These are phyloP conservation scores for Xenentodon cancila DNA, from an alignment of 2,797 vertebrate species.

Conservation along the genomic window DNA sequence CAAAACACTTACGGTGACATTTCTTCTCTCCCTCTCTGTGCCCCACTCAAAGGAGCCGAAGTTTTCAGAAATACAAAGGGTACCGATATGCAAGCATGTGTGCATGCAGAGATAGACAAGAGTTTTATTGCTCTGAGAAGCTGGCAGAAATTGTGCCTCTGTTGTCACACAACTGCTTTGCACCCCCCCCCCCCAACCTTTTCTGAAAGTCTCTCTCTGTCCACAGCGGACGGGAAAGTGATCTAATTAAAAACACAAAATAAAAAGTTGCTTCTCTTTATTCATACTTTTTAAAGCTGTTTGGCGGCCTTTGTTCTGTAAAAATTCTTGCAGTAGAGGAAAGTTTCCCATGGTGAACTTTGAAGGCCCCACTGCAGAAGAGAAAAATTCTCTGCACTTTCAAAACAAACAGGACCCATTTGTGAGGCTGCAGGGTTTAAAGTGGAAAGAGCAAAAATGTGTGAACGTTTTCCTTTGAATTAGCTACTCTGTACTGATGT, in stretches of 20 bases:
- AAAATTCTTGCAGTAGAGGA: conserved; percentile 60
- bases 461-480: conserved; percentile 37
- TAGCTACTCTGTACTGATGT: conserved; percentile 13
- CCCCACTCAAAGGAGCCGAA: conserved; percentile 81
- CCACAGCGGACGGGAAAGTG: conserved; percentile 74
- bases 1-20: conserved; percentile 84
- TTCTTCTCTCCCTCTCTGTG: conserved; percentile 80
- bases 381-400: conserved; percentile 40
- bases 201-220: conserved; percentile 70
- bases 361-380: conserved; percentile 53
- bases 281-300: conserved; percentile 75
- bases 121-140: conserved; percentile 76
- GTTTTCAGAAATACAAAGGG: conserved; percentile 82
- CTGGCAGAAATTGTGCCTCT: conserved; percentile 79
- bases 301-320: conserved; percentile 66
- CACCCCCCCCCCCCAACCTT: conserved; percentile 44
- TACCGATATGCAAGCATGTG: conserved; percentile 78
- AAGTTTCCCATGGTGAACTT: conserved; percentile 72
- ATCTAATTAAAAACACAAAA: conserved; percentile 82
- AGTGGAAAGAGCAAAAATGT: conserved; percentile 27
- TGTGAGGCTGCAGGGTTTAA: conserved; percentile 34
- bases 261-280: conserved; percentile 73
- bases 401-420: conserved; percentile 43
- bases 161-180: conserved; percentile 73
- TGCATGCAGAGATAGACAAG: conserved; percentile 82